Base-by-base conservation (phyloP, 1,140 invertebrate genomes). In the Chrysomallon squamiferum region DNA sequence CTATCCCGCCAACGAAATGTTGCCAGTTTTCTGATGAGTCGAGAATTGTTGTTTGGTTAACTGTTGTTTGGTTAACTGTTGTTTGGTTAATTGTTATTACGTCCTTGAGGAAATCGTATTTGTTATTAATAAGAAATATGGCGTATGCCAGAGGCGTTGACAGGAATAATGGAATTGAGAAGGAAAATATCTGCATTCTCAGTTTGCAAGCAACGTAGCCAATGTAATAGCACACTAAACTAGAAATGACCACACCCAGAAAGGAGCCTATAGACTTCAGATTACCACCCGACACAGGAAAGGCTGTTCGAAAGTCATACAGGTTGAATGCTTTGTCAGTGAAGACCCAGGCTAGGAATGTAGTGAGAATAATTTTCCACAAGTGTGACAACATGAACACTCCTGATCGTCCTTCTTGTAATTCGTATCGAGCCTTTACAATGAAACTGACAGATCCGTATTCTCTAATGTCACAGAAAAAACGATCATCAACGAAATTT, bases 401-500 rank as follows among this genome's bases (percentile, higher is more conserved):
- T 20, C 65, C 65, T 20, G 68, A 59, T 27, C 79, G 61, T 13
- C 69, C 56, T 45, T 65, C 58, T 20, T 75, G 62, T n/a, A 76
- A 45, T 9, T 71, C 67, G 56, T 27, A 67, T 0, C 65, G 65
- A 3, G 45, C 41, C 56, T 65, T 29, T 15, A 71, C 65, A 43
- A 71, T n/a, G n/a, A n/a, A n/a, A n/a, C n/a, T n/a, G n/a, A n/a
- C n/a, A n/a, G n/a, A n/a, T n/a, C n/a, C n/a, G n/a, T n/a, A n/a
- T n/a, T n/a, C n/a, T n/a, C n/a, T n/a, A n/a, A n/a, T n/a, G n/a
- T n/a, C n/a, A n/a, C n/a, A n/a, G 45, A 76, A 71, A 27, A 78
- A 63, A 59, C 63, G 54, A 38, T 73, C 69, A 64, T 93, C 93
- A 0, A 95, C 93, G 77, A 95, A 98, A 85, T 98, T 98, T 85